Percentiles rank a stretch among this genome's conserved stretches.
phyloP scores from a whole-genome alignment of 2,113 vertebrate genomes.

The Drymodes brunneopygia region DNA sequence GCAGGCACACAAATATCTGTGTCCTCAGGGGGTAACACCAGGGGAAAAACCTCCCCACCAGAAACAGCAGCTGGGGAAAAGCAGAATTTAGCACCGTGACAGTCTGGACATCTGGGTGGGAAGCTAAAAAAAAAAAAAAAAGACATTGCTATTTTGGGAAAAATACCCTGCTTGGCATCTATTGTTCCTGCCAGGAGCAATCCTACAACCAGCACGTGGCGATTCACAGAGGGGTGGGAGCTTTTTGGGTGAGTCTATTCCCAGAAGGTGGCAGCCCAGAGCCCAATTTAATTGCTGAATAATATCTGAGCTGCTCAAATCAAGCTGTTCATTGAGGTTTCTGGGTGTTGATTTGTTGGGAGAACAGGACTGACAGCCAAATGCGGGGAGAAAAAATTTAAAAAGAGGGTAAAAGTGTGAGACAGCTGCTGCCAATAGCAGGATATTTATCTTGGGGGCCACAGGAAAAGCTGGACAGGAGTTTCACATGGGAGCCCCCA shows the following conservation, averaged over 20 bases:
- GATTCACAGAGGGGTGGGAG: neutral
- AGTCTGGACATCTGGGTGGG: constrained; percentile 37
- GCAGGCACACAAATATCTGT: neutral
- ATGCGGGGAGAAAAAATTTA: neutral
- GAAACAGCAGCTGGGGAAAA: neutral
- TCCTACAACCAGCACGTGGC: neutral
- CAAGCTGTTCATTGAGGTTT: neutral
- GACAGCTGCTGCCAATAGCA: constrained; percentile 54
- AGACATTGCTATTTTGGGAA: neutral
- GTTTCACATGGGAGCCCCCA: constrained; percentile 15
- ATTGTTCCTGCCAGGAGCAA: neutral
- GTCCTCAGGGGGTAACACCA: neutral
- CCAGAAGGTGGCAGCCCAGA: constrained; percentile 71
- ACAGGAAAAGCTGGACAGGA: constrained; percentile 41
- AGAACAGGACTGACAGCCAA: constrained; percentile 57
- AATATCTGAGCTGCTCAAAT: constrained; percentile 51
- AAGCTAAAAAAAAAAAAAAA: constrained; percentile 49
- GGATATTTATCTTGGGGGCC: constrained; percentile 59
- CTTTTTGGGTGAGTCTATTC: neutral
- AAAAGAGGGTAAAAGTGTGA: constrained; percentile 60
- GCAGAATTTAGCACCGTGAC: neutral
- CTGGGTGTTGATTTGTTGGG: constrained; percentile 35
- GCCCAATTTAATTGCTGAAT: constrained; percentile 39
- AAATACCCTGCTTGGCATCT: neutral
- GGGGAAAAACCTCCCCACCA: neutral